These are phyloP conservation scores for Gracilinanus agilis DNA, from an alignment of 2,113 vertebrate species.

Conservation along the genomic window DNA sequence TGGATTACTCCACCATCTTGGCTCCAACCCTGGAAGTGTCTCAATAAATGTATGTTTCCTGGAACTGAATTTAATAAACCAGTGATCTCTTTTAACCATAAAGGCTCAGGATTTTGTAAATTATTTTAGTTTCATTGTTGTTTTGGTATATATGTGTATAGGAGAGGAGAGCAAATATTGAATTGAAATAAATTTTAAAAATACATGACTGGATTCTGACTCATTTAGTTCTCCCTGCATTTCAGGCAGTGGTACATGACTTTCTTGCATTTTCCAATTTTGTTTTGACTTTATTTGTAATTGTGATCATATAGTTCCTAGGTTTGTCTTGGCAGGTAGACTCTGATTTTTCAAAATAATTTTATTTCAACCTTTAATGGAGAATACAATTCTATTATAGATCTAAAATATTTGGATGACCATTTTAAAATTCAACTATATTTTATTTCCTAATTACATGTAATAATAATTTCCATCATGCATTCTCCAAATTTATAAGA, in stretches of 20 bases:
- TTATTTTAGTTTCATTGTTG: not conserved
- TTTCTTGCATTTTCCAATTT: not conserved
- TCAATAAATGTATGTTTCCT: not conserved
- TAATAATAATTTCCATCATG: too few relatives aligned
- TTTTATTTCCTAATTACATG: too few relatives aligned
- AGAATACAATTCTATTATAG: not conserved
- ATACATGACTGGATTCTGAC: conserved; percentile 54
- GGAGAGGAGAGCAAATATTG: not conserved
- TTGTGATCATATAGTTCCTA: too few relatives aligned
- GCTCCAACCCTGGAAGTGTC: too few relatives aligned
- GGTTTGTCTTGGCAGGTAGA: too few relatives aligned
- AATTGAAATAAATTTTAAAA: conserved; percentile 54
- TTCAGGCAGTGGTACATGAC: conserved; percentile 47
- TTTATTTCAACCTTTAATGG: not conserved
- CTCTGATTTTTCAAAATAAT: conserved; percentile 33
- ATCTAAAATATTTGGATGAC: not conserved
- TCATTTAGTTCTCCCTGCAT: not conserved
- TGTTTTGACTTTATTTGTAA: too few relatives aligned
- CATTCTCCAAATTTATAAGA: too few relatives aligned
- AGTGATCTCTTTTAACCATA: not conserved
- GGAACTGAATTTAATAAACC: not conserved
- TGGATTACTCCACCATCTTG: too few relatives aligned
- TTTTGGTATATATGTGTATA: not conserved
- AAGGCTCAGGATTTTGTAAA: not conserved
- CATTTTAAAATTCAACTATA: too few relatives aligned